Evolutionary conservation across 2,113 vertebrate species (phyloP).

Genomic region (Prunella himalayana): DNA sequence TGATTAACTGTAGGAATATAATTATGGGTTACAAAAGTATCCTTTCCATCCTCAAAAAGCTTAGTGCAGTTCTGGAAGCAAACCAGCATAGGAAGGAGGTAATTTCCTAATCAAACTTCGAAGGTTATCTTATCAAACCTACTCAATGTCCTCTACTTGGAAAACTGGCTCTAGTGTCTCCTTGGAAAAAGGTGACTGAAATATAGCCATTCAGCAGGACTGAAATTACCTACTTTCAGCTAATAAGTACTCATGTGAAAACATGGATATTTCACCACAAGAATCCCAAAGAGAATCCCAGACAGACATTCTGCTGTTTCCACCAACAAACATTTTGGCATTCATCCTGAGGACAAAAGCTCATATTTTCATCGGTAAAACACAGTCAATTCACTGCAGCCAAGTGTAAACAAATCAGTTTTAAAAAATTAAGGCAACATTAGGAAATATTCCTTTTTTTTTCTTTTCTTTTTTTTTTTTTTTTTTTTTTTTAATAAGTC

Average conservation of each 20-base stretch:
- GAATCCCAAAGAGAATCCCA: not conserved
- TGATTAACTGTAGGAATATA: not conserved
- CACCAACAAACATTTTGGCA: not conserved
- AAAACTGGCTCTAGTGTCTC: not conserved
- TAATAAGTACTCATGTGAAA: not conserved
- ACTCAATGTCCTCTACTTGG: not conserved
- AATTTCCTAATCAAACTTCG: conserved; percentile 9
- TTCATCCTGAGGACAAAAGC: not conserved
- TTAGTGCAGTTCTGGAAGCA: not conserved
- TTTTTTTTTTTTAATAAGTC: not conserved
- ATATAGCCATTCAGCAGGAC: not conserved
- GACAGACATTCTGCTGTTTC: not conserved
- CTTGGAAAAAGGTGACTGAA: not conserved
- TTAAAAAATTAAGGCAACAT: not conserved
- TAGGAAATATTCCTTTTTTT: not conserved
- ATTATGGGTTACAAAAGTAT: not conserved
- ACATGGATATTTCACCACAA: not conserved
- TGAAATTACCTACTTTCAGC: not conserved
- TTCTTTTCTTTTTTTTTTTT: not conserved
- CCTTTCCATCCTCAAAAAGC: not conserved
- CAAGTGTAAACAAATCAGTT: not conserved
- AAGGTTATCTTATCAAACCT: not conserved
- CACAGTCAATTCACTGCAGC: not conserved
- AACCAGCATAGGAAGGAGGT: not conserved
- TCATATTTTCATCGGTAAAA: not conserved